These are phyloP conservation scores for Marmota monax DNA, from an alignment of 2,113 vertebrate genomes.

Conservation along the genomic window DNA sequence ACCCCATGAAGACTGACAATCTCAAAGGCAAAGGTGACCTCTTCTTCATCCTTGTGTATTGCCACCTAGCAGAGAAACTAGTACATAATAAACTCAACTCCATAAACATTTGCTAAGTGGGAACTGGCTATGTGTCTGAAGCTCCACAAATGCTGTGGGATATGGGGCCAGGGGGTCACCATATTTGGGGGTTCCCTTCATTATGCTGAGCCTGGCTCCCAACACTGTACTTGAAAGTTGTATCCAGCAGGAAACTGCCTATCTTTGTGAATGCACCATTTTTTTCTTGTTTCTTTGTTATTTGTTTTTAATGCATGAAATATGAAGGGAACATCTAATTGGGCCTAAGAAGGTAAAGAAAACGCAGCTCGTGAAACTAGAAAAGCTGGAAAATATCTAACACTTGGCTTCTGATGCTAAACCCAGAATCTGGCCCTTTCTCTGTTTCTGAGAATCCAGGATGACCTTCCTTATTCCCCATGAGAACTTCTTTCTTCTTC, in stretches of 20 bases:
- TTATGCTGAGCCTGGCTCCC: neutral
- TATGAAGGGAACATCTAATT: neutral
- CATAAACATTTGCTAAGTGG: neutral
- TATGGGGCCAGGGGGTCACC: neutral
- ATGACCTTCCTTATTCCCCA: neutral
- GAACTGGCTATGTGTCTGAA: neutral
- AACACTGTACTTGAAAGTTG: neutral
- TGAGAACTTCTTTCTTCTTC: neutral
- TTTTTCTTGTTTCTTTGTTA: neutral
- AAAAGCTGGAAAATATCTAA: conserved; percentile 48
- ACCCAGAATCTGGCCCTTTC: neutral
- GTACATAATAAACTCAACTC: neutral
- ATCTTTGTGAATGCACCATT: neutral
- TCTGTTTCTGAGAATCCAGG: neutral
- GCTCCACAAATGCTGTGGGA: neutral
- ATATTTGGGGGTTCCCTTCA: neutral
- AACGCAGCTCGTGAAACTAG: conserved; percentile 68
- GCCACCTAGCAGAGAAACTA: neutral
- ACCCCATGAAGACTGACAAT: neutral
- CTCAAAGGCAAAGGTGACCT: neutral
- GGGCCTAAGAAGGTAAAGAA: neutral
- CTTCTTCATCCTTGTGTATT: neutral
- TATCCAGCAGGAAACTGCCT: neutral
- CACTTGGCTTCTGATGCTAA: neutral
- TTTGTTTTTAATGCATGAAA: conserved; percentile 13